Base-by-base conservation (phyloP, 1,140 invertebrate species). In the Tribolium castaneum region DNA sequence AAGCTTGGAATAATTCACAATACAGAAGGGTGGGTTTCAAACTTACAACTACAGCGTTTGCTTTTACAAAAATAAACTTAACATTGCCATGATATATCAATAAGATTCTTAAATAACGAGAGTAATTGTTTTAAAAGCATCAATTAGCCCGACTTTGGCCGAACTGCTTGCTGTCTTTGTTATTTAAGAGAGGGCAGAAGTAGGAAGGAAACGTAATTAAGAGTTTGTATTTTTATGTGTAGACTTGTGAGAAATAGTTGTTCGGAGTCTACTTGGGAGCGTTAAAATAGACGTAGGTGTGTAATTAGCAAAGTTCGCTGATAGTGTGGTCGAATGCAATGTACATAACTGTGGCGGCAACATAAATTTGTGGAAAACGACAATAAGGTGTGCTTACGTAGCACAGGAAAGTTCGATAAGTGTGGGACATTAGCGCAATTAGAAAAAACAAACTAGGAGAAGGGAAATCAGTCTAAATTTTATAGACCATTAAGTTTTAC, bases 1-100 rank as follows among this genome's bases (percentile, higher is more conserved):
- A 80, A 75, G 78, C 75, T 54, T 14, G 62, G 70, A 56, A 80
- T 80, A 80, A 80, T 78, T 80, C 71, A 80, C 70, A 62, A 75
- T 77, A 78, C 70, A 56, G 59, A 73, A 19, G 75, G 75, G 70
- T 56, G 34, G 35, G 74, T 45, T 25, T 56, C 51, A 54, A 56
- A 75, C 72, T 71, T 78, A 75, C 50, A 54, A 71, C 70, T 71
- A 54, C 56, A 39, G 12, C 30, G 59, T 39, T 66, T 30, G 14
- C 75, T 66, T 77, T 77, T 77, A 70, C 75, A 70, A 56, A 52
- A 77, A 77, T 71, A 77, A 77, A 77, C 13, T 66, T 66, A 45
- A 66, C 30, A 66, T 35, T 12, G 4, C 12, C 59, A 35, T 35
- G 13, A 35, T 66, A 9, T 9, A 4, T 14, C 16, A 19, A 12